phyloP scores from a whole-genome alignment of 2,888 invertebrate genomes.

The Venusia cambrica region DNA sequence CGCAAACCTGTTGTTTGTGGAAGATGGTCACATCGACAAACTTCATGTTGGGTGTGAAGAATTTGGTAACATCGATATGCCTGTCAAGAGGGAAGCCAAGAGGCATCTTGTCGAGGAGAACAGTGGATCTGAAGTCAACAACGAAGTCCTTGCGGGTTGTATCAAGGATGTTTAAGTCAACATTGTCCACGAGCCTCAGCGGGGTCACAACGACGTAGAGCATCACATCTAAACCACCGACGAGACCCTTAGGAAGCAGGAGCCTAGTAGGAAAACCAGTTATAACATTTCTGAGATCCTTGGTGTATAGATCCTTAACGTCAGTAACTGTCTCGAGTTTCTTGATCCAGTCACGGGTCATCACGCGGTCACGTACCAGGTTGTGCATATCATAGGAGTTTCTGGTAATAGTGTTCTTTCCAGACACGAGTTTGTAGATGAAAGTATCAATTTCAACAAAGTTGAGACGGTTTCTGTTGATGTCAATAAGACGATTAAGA shows the following conservation, averaged over 20 bases:
- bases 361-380: constrained; percentile 83
- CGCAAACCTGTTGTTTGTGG: constrained; percentile 77
- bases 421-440: constrained; percentile 80
- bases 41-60: constrained; percentile 85
- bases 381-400: constrained; percentile 85
- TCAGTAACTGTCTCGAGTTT: constrained; percentile 79
- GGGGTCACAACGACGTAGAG: constrained; percentile 84
- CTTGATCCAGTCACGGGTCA: constrained; percentile 83
- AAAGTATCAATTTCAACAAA: constrained; percentile 85
- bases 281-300: constrained; percentile 69
- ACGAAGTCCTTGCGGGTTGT: constrained; percentile 66
- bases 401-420: constrained; percentile 83
- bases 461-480: constrained; percentile 81
- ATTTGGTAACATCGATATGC: constrained; percentile 78
- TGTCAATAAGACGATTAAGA: constrained; percentile 75
- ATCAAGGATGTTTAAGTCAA: constrained; percentile 56
- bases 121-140: constrained; percentile 59
- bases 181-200: constrained; percentile 63
- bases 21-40: constrained; percentile 84
- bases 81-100: constrained; percentile 83
- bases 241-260: constrained; percentile 85
- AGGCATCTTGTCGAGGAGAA: constrained; percentile 82
- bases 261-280: constrained; percentile 87
- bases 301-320: constrained; percentile 50
- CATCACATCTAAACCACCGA: constrained; percentile 84